These are phyloP conservation scores for Drosophila mimetica DNA, from an alignment of 2,888 invertebrate genomes.

Conservation along the genomic window DNA sequence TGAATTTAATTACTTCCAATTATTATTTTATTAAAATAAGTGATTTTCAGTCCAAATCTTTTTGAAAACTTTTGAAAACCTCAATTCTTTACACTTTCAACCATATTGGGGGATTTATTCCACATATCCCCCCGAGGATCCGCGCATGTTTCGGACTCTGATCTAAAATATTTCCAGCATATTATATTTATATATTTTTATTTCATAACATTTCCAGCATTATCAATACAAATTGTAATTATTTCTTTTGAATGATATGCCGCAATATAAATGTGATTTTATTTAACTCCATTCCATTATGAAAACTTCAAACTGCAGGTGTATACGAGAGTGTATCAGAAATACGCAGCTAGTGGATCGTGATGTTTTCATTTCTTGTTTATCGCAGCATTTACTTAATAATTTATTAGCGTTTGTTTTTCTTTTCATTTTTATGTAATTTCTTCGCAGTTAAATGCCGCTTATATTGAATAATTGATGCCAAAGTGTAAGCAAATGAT, in stretches of 20 bases:
- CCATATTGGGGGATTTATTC: too few relatives aligned
- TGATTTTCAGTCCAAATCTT: too few relatives aligned
- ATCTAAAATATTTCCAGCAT: neutral
- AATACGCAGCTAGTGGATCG: neutral
- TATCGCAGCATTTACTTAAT: constrained; percentile 70
- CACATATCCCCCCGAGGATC: too few relatives aligned
- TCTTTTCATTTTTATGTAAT: constrained; percentile 66
- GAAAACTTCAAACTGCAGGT: too few relatives aligned
- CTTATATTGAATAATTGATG: constrained; percentile 67
- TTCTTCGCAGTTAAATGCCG: constrained; percentile 47
- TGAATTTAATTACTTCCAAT: neutral
- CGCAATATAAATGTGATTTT: neutral
- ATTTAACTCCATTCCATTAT: neutral
- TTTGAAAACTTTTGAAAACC: too few relatives aligned
- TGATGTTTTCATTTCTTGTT: constrained; percentile 38
- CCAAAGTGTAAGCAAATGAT: constrained; percentile 63
- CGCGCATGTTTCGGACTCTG: too few relatives aligned
- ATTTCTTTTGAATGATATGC: neutral
- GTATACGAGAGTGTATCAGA: constrained; percentile 30
- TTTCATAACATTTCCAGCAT: too few relatives aligned
- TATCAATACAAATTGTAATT: too few relatives aligned
- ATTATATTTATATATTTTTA: too few relatives aligned
- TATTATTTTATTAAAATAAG: neutral
- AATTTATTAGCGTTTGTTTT: constrained; percentile 60
- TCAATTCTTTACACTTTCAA: too few relatives aligned